A percentile compares a stretch with the other conserved stretches of the same genome.
These are phyloP conservation scores for Phlogophora meticulosa DNA, from an alignment of 2,888 invertebrate genomes.

Conservation along the genomic window DNA sequence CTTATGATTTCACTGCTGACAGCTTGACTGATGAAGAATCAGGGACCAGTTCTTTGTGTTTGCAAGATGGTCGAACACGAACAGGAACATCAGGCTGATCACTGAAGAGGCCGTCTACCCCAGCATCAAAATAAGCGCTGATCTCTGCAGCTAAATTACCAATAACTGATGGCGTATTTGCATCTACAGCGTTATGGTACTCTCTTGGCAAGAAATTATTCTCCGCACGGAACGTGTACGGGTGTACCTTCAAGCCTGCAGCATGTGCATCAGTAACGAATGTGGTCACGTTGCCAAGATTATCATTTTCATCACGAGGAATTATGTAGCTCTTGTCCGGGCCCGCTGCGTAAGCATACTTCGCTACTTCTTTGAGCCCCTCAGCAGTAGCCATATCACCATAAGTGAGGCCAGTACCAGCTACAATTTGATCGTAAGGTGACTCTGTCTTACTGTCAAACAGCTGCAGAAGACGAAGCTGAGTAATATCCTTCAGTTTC, in stretches of 20 bases:
- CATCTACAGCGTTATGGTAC: conserved; percentile 71
- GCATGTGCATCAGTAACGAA: conserved; percentile 83
- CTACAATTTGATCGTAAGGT: conserved; percentile 79
- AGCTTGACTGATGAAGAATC: neutral
- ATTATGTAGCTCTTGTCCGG: conserved; percentile 86
- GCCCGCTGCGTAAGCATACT: conserved; percentile 84
- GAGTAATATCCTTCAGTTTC: conserved; percentile 79
- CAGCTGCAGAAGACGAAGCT: conserved; percentile 81
- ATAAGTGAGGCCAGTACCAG: conserved; percentile 78
- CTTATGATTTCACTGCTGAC: neutral
- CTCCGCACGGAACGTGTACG: conserved; percentile 86
- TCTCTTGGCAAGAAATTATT: conserved; percentile 82
- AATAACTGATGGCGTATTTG: conserved; percentile 64
- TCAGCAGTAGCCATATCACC: conserved; percentile 82
- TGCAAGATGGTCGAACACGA: conserved; percentile 68
- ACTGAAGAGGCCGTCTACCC: conserved; percentile 85
- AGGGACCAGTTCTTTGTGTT: conserved; percentile 14
- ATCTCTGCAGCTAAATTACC: conserved; percentile 82
- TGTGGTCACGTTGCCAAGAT: conserved; percentile 75
- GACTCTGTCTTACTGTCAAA: conserved; percentile 71
- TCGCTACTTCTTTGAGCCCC: conserved; percentile 81
- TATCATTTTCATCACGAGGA: conserved; percentile 77
- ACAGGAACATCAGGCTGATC: conserved; percentile 85
- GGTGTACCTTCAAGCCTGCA: conserved; percentile 83
- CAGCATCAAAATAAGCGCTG: conserved; percentile 79